Conservation (phyloP, 2,888 invertebrate species). For the Hartigia nigra region DNA sequence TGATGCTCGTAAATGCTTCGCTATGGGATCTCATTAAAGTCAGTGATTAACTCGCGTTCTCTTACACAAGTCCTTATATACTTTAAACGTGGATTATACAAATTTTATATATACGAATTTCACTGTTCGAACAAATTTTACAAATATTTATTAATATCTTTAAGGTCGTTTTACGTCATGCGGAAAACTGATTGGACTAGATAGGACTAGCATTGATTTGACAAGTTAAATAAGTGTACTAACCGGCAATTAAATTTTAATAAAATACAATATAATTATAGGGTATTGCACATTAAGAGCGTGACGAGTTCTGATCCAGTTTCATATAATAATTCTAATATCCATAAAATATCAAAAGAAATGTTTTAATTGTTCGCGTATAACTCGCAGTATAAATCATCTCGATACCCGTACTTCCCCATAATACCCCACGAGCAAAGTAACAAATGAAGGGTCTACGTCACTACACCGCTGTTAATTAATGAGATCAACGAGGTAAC, state of each 20-base stretch:
- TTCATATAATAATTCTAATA: not conserved
- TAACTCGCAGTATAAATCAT: not conserved
- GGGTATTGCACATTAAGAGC: too few relatives aligned
- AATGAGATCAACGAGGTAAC: conserved; percentile 49
- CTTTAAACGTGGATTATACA: not conserved
- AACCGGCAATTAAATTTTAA: not conserved
- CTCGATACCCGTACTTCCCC: not conserved
- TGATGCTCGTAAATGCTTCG: not conserved
- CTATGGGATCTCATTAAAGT: not conserved
- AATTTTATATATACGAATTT: not conserved
- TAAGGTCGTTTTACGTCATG: not conserved
- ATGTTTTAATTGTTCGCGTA: not conserved
- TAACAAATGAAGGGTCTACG: conserved; percentile 44
- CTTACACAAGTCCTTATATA: not conserved
- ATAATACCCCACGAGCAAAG: conserved; percentile 29
- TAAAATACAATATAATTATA: too few relatives aligned
- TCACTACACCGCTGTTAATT: conserved; percentile 34
- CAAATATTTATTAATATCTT: not conserved
- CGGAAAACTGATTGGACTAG: not conserved
- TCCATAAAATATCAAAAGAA: not conserved
- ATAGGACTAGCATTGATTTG: not conserved
- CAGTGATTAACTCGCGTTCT: not conserved
- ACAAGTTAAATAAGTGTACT: not conserved
- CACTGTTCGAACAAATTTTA: not conserved
- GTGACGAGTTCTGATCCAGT: too few relatives aligned